Evolutionary conservation across 53 echinoderm and acorn worm species (phyloP).

Genomic region (Astropecten irregularis): DNA sequence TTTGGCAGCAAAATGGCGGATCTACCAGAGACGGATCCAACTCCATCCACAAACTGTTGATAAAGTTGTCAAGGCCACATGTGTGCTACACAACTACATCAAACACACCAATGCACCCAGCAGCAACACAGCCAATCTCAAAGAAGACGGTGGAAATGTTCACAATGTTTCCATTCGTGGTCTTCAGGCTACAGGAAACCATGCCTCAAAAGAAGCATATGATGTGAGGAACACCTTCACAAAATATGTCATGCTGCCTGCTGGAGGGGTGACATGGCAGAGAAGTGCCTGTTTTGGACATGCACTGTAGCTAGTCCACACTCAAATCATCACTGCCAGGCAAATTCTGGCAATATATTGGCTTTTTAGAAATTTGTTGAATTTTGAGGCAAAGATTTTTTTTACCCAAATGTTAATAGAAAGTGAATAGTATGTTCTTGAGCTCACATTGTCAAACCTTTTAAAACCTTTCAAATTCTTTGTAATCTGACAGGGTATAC

Average conservation of each 20-base stretch:
- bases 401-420: too few relatives aligned
- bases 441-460: too few relatives aligned
- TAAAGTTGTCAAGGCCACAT: constrained; percentile 59
- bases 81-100: constrained; percentile 66
- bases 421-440: too few relatives aligned
- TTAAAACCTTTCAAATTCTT: too few relatives aligned
- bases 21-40: constrained; percentile 47
- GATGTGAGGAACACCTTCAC: constrained; percentile 42
- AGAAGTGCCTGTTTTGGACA: constrained; percentile 50
- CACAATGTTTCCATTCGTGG: background rate
- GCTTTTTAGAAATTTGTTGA: too few relatives aligned
- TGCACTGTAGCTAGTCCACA: too few relatives aligned
- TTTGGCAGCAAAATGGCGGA: constrained; percentile 58
- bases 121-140: background rate
- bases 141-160: too few relatives aligned
- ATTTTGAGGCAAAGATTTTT: too few relatives aligned
- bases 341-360: too few relatives aligned
- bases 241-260: constrained; percentile 50
- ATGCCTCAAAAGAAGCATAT: constrained; percentile 40
- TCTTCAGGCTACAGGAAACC: constrained; percentile 37
- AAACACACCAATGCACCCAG: constrained; percentile 1
- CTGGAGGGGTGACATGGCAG: constrained; percentile 66
- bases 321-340: too few relatives aligned
- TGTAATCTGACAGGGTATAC: too few relatives aligned
- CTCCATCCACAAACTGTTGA: constrained; percentile 37